Evolutionary conservation across 1,140 invertebrate genomes (phyloP).

Genomic region (Bacillus rossius): DNA sequence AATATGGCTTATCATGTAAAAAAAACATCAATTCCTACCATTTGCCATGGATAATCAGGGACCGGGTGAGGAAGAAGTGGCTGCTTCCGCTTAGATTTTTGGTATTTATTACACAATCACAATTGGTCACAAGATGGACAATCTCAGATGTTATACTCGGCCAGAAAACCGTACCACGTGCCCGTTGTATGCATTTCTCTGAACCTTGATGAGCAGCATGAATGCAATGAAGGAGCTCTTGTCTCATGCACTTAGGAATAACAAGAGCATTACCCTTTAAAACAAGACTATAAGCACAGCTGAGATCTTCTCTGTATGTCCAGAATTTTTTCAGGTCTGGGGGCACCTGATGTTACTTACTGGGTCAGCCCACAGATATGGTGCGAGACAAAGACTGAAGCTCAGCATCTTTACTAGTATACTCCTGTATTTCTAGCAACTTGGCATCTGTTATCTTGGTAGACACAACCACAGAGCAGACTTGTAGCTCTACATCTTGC

Average conservation of each 20-base stretch:
- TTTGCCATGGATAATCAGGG: background rate
- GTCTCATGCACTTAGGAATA: background rate
- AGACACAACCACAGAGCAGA: background rate
- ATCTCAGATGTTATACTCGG: background rate
- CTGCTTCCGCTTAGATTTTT: background rate
- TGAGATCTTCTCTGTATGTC: background rate
- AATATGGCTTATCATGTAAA: conserved; percentile 29
- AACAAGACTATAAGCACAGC: background rate
- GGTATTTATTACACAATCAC: background rate
- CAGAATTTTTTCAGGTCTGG: background rate
- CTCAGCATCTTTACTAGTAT: background rate
- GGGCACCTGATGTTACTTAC: background rate
- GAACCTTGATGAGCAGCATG: background rate
- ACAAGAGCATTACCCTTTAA: background rate
- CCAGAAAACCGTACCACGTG: background rate
- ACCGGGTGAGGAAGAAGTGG: background rate
- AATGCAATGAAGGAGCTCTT: background rate
- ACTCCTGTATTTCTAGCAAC: background rate
- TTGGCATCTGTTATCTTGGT: background rate
- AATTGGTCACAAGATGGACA: background rate
- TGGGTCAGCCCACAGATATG: background rate
- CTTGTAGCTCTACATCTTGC: background rate
- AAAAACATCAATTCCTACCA: conserved; percentile 24
- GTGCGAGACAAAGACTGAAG: background rate
- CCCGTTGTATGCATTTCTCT: background rate